Evolutionary conservation across 2,888 invertebrate species (phyloP), one percentile per base, ranked within the genome.

Genomic region (Eupsilia transversa): DNA sequence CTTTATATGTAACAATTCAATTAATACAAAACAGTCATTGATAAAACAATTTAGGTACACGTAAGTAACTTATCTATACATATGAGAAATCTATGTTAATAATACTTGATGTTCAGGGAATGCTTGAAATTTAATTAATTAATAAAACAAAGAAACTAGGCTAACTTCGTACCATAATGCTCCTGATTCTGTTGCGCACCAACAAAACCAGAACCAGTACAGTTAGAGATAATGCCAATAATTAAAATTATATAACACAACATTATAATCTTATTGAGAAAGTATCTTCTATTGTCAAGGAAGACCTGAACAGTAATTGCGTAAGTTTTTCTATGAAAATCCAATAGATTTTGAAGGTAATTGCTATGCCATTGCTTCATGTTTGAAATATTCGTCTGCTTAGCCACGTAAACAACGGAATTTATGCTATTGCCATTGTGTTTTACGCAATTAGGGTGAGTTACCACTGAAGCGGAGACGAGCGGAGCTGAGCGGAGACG

Each of bases 71-170:
- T 38, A 76, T 38, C 43, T 46, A 46, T 46, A 46, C 23, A 46
- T 46, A 23, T 46, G 23, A 46, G 17, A 43, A 43, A 46, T 46
- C 43, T 72, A 75, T 30, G 46, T 56, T 38, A 46, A 20, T 77
- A 78, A 43, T 69, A 78, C 49, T 68, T 56, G 20, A 49, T 33
- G 23, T 69, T 69, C 23, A 69, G 49, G 78, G 78, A 75, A 75
- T 75, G 78, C 43, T 52, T 59, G 52, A 52, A 49, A 56, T 74
- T 56, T 54, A 33, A 76, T 30, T 43, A 43, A 27, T 27, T 49
- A 33, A 57, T 14, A 67, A 66, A 30, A 30, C 30, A 57, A 76
- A 56, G 23, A 17, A 35, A 41, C 41, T 27, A 35, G 20, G 23
- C 33, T 17, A 12, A 46, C 27, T 57, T 30, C 9, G 17, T 38